phyloP scores from a whole-genome alignment of 2,888 invertebrate genomes.

The Thalpophila matura region DNA sequence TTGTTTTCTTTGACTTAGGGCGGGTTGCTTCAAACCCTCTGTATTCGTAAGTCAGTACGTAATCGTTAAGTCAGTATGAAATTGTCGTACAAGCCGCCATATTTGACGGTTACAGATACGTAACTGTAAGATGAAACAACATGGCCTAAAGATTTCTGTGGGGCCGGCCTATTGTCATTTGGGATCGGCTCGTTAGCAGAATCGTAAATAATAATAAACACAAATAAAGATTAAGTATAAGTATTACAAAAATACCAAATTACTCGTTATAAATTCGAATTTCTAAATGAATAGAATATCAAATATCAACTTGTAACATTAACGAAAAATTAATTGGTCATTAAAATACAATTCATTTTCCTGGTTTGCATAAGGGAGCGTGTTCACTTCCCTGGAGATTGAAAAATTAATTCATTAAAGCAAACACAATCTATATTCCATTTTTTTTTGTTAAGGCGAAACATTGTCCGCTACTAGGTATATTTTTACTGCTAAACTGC shows the following conservation, averaged over 20 bases:
- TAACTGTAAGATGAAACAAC: too few species aligned
- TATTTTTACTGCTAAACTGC: not conserved
- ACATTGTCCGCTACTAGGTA: not conserved
- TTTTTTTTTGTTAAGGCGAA: not conserved
- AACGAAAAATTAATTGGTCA: slow-evolving; percentile 33
- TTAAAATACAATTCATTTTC: slow-evolving; percentile 28
- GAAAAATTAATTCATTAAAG: slow-evolving; percentile 20
- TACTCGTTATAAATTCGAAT: not conserved
- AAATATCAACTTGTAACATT: slow-evolving; percentile 24
- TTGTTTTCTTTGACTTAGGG: too few species aligned
- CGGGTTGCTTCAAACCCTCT: too few species aligned
- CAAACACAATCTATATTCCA: slow-evolving; percentile 24
- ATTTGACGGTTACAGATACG: too few species aligned
- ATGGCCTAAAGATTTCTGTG: too few species aligned
- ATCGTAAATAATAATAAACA: too few species aligned
- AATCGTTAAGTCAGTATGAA: too few species aligned
- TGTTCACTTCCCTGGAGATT: not conserved
- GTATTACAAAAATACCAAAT: not conserved
- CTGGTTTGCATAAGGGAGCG: not conserved
- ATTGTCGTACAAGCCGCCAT: too few species aligned
- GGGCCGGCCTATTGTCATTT: too few species aligned
- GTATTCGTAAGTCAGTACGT: too few species aligned
- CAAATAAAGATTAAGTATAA: too few species aligned
- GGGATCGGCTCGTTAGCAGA: too few species aligned
- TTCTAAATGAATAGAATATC: slow-evolving; percentile 10